Percentiles rank a stretch among this genome's conserved stretches.
Evolutionary conservation across 2,113 vertebrate species (phyloP).

Genomic region (Actinemys pallida): DNA sequence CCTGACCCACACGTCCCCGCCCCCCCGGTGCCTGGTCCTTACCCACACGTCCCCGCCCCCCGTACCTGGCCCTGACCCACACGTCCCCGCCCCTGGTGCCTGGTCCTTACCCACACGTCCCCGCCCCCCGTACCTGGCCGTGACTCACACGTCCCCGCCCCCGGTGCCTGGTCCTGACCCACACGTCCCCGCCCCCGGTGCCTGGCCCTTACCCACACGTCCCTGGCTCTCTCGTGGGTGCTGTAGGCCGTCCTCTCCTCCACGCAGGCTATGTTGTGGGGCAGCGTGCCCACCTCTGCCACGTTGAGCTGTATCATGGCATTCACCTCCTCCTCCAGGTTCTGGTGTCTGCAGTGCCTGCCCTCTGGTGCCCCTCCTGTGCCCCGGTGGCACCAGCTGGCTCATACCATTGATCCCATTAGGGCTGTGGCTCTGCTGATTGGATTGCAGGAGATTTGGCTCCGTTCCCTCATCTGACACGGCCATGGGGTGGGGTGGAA

Average conservation of each 20-base stretch:
- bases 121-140: too few species aligned
- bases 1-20: too few species aligned
- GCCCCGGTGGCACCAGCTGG: background rate
- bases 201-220: slow-evolving; percentile 53
- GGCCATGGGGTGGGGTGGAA: background rate
- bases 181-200: too few species aligned
- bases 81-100: too few species aligned
- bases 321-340: slow-evolving; percentile 32
- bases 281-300: slow-evolving; percentile 43
- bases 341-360: background rate
- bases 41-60: too few species aligned
- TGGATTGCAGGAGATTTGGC: background rate
- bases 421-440: background rate
- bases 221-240: slow-evolving; percentile 60
- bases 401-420: background rate
- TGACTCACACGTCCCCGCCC: too few species aligned
- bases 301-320: slow-evolving; percentile 28
- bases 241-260: slow-evolving; percentile 64
- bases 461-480: background rate
- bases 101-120: too few species aligned
- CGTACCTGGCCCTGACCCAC: too few species aligned
- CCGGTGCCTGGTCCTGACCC: slow-evolving; percentile 29
- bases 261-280: slow-evolving; percentile 30
- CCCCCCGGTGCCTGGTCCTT: too few species aligned
- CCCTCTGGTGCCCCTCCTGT: too few species aligned